Evolutionary conservation across 2,113 vertebrate species (phyloP), one percentile per base, ranked within the genome.

Genomic region (Leuciscus idus): DNA sequence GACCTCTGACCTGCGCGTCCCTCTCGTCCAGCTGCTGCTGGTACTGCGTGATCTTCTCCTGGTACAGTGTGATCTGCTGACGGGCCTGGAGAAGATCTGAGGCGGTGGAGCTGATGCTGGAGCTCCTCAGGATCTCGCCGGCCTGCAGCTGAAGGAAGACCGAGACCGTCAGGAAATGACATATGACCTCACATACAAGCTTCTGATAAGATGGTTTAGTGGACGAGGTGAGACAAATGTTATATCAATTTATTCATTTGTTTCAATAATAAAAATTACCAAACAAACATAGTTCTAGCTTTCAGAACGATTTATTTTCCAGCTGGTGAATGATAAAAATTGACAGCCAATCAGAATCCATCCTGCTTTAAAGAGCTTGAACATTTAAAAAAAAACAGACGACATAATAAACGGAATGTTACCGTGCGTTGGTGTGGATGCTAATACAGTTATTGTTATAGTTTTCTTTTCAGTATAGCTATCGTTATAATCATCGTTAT

Each of bases 61-160:
- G 98, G 91, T 96, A 94, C 8, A 93, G 93, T 74, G 95, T 84
- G 26, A 99, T 95, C 90, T 99, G 97, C 84, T 97, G 97, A 85
- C 96, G 95, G 48, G 97, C 95, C 91, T 98, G 97, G 21, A 98
- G 90, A 55, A 99, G 96, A 91, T 99, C 98, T 10, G 96, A 95
- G 30, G 97, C 97, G 55, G 96, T 96, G 91, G 93, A 98, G 84
- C 96, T 98, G 87, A 98, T 98, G 90, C 95, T 98, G 83, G 93
- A 98, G 90, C 95, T 99, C 89, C 98, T 95, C 85, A 98, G 91
- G 0, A 96, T 95, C 94, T 99, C 98, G 3, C 98, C 96, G 4
- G 97, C 98, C 94, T 99, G 98, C 73, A 99, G 94, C 98, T 99
- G 91, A 48, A 52, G 26, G 50, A 15, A 36, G 15, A 26, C 0